Conservation (phyloP, 2,113 vertebrate genomes). For the Nanger granti region DNA sequence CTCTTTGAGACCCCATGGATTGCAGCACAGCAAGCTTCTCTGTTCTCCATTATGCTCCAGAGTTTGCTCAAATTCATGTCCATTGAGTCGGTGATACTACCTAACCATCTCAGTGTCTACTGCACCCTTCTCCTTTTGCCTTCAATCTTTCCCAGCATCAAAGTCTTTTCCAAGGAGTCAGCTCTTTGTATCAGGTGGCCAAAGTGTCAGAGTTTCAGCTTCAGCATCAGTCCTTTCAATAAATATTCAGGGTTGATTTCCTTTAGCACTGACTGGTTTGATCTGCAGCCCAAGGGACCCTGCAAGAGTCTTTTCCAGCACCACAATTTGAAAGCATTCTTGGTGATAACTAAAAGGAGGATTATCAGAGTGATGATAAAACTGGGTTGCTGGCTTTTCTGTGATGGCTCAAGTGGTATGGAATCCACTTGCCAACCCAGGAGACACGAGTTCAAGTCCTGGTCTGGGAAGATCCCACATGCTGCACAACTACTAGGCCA, state of each 20-base stretch:
- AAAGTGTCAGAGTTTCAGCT: neutral
- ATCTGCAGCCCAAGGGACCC: neutral
- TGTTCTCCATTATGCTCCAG: neutral
- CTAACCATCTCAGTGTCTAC: neutral
- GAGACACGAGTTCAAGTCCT: neutral
- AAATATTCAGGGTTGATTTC: neutral
- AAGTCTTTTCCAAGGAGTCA: neutral
- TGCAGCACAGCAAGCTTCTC: neutral
- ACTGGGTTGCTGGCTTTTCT: neutral
- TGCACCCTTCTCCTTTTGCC: fast-evolving
- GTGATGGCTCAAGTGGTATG: neutral
- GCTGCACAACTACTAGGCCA: neutral
- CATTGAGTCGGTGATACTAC: neutral
- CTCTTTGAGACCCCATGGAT: neutral
- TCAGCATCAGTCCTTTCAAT: neutral
- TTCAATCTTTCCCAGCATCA: neutral
- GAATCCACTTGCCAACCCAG: neutral
- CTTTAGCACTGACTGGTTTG: neutral
- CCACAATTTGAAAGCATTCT: neutral
- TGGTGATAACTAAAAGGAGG: neutral
- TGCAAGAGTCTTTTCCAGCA: neutral
- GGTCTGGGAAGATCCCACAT: neutral
- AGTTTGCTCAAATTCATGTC: neutral
- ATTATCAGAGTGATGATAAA: neutral
- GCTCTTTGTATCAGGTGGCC: neutral